These are phyloP conservation scores for Urocitellus parryii DNA, from an alignment of 2,113 vertebrate genomes.

Conservation along the genomic window DNA sequence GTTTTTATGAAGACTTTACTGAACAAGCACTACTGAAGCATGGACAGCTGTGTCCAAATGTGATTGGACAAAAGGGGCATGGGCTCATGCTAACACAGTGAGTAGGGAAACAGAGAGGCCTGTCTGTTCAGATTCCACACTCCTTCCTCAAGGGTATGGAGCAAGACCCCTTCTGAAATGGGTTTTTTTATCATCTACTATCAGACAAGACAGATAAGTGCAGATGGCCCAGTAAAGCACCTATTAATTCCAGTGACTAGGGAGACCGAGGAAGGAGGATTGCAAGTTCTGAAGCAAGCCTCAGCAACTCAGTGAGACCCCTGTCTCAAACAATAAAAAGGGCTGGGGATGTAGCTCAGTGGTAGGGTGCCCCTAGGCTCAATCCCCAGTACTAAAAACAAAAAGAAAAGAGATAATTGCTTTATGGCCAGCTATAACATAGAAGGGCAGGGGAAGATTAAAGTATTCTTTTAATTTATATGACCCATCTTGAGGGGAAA, in stretches of 20 bases:
- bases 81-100: too few relatives aligned
- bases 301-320: too few relatives aligned
- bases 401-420: too few relatives aligned
- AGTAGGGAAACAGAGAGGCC: not conserved
- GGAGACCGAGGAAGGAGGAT: too few relatives aligned
- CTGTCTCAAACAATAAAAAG: too few relatives aligned
- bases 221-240: too few relatives aligned
- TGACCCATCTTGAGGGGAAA: not conserved
- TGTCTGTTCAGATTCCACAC: not conserved
- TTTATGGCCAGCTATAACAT: not conserved
- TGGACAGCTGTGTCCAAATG: not conserved
- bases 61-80: not conserved
- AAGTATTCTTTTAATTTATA: not conserved
- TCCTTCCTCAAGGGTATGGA: not conserved
- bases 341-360: too few relatives aligned
- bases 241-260: too few relatives aligned
- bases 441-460: not conserved
- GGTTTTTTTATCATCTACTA: not conserved
- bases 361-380: too few relatives aligned
- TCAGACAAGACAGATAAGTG: not conserved
- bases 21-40: not conserved
- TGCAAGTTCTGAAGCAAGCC: too few relatives aligned
- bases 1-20: not conserved
- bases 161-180: not conserved
- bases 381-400: too few relatives aligned